phyloP scores from a whole-genome alignment of 2,797 vertebrate species.

The Notamacropus eugenii region DNA sequence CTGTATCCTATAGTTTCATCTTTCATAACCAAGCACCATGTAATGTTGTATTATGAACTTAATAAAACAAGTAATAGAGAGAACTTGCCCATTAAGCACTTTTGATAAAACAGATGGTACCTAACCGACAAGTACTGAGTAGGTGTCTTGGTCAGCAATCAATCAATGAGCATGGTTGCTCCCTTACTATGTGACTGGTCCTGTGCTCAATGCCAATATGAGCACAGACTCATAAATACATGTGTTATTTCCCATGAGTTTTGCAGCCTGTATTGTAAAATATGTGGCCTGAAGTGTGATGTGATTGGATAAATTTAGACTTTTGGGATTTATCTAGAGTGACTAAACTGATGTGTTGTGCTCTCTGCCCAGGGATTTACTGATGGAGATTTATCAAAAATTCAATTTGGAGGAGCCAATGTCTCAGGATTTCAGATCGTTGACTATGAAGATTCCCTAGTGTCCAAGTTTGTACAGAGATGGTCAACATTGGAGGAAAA shows the following conservation, averaged over 20 bases:
- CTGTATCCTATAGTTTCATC: no score
- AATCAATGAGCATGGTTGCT: background rate
- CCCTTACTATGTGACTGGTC: background rate
- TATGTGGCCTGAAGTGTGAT: background rate
- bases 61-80: background rate
- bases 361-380: slow-evolving; percentile 93
- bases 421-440: slow-evolving; percentile 99
- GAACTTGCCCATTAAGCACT: background rate
- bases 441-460: slow-evolving; percentile 96
- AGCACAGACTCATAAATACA: background rate
- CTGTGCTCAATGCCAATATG: background rate
- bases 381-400: slow-evolving; percentile 97
- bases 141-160: background rate
- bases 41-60: background rate
- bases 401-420: slow-evolving; percentile 98
- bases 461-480: slow-evolving; percentile 97
- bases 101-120: background rate
- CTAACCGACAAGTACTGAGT: background rate
- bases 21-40: no score
- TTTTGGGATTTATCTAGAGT: background rate
- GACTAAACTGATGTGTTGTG: slow-evolving; percentile 57
- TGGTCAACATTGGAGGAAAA: slow-evolving; percentile 99
- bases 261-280: background rate
- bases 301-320: slow-evolving; percentile 28
- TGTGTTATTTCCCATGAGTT: background rate